Evolutionary conservation across 2,888 invertebrate species (phyloP), one percentile per base, ranked within the genome.

Genomic region (Linyphia triangularis): DNA sequence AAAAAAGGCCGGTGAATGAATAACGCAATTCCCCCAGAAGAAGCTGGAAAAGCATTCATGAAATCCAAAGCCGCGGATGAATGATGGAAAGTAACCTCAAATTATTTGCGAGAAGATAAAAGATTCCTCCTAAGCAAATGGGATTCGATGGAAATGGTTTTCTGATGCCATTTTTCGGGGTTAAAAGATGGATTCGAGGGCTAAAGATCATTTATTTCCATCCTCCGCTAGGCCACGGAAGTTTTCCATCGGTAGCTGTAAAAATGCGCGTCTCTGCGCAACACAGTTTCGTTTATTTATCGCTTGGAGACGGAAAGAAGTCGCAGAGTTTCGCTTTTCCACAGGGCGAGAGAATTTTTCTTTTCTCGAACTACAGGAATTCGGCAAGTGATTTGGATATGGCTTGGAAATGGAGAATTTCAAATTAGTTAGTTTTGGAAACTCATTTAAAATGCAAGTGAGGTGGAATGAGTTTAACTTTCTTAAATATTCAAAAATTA

Each of bases 131-230:
- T 73, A 73, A 81, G 86, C 86, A 86, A 86, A 86, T 86, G 86
- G 86, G 86, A 86, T 86, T 86, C 86, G 86, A 86, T 86, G 73
- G 86, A 86, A 86, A 86, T 86, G 86, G 86, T 86, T 86, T 86
- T 86, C 86, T 86, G 86, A 86, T 86, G 86, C 86, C 33, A 86
- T 86, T 81, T 86, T 86, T 86, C 81, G 81, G 75, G 86, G 86
- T 86, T 86, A 86, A 86, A 86, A 86, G 86, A 86, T 86, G 86
- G 86, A 86, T 81, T 86, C 86, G 57, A 33, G 30, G 43, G 63
- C 26, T 28, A 43, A 59, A 37, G 86, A 81, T 86, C 81, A 86
- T 86, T 86, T 86, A 81, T 86, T 86, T 73, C 73, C 59, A 67
- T 86, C 73, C 81, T 13, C 16, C 24, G 19, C 22, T 1, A 37